A percentile compares a stretch with the other conserved stretches of the same genome.
phyloP scores from a whole-genome alignment of 2,888 invertebrate species.

The Tanaodytes sp. region DNA sequence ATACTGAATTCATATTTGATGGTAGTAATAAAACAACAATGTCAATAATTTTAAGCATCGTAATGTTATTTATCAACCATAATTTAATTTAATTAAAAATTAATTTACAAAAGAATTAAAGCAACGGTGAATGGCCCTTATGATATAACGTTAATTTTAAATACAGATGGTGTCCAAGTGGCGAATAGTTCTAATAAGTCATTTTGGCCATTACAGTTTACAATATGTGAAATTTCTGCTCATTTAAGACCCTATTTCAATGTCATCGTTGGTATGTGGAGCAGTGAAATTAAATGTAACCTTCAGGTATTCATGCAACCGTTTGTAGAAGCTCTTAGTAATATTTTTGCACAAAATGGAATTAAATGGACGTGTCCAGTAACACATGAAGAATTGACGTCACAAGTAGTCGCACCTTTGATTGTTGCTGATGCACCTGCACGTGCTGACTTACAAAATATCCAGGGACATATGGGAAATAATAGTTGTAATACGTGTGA shows the following conservation, averaged over 20 bases:
- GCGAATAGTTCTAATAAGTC: not conserved
- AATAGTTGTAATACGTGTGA: conserved; percentile 3
- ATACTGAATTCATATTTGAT: too few species aligned
- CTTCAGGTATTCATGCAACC: not conserved
- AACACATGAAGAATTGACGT: not conserved
- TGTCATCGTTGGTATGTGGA: not conserved
- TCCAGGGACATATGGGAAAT: not conserved
- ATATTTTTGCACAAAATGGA: not conserved
- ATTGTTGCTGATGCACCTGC: conserved; percentile 7
- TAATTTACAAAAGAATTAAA: conserved; percentile 23
- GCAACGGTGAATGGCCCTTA: conserved; percentile 17
- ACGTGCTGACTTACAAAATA: not conserved
- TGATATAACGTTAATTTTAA: conserved; percentile 43
- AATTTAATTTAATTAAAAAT: too few species aligned
- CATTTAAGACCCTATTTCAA: not conserved
- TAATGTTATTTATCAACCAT: too few species aligned
- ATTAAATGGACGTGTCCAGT: not conserved
- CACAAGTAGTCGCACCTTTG: not conserved
- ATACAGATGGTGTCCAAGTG: conserved; percentile 18
- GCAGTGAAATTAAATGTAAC: not conserved
- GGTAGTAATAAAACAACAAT: too few species aligned
- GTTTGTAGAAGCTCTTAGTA: not conserved
- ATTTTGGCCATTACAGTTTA: not conserved
- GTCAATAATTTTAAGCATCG: too few species aligned
- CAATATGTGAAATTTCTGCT: not conserved